Evolutionary conservation across 2,888 invertebrate species (phyloP).

Genomic region (Hypercompe scribonia): DNA sequence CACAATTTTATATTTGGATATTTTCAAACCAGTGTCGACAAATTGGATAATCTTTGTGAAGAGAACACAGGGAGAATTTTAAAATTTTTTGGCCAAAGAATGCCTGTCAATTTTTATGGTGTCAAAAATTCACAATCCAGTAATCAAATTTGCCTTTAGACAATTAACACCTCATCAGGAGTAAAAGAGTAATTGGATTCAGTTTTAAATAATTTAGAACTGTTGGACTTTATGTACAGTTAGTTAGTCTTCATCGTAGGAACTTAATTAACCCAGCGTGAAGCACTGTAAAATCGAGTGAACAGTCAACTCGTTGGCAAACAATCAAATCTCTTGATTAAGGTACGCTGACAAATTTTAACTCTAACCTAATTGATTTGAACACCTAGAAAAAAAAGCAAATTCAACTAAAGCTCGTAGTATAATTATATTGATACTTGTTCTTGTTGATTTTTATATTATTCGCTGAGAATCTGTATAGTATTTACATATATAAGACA

Average conservation of each 20-base stretch:
- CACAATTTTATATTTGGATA: not conserved
- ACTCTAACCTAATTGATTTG: not conserved
- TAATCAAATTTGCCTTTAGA: slow-evolving; percentile 63
- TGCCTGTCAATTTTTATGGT: slow-evolving; percentile 30
- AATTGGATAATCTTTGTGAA: slow-evolving; percentile 18
- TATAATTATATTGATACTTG: not conserved
- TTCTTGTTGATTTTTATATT: not conserved
- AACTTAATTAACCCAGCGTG: slow-evolving; percentile 12
- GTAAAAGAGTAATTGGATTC: slow-evolving; percentile 56
- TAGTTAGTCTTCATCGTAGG: slow-evolving; percentile 15
- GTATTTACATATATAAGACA: not conserved
- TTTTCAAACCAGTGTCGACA: not conserved
- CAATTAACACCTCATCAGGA: slow-evolving; percentile 36
- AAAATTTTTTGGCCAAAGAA: slow-evolving; percentile 20
- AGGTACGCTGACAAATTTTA: slow-evolving; percentile 6
- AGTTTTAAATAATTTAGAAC: slow-evolving; percentile 45
- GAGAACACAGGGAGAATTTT: slow-evolving; percentile 9
- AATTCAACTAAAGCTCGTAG: not conserved
- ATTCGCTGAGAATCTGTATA: not conserved
- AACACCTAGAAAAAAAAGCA: not conserved
- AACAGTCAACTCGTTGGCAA: slow-evolving; percentile 6
- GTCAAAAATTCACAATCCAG: slow-evolving; percentile 65
- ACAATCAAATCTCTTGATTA: slow-evolving; percentile 12
- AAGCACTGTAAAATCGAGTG: slow-evolving; percentile 10
- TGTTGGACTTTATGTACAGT: slow-evolving; percentile 20